These are phyloP conservation scores for Torymus tubicola DNA, from an alignment of 2,888 invertebrate species.

Conservation along the genomic window DNA sequence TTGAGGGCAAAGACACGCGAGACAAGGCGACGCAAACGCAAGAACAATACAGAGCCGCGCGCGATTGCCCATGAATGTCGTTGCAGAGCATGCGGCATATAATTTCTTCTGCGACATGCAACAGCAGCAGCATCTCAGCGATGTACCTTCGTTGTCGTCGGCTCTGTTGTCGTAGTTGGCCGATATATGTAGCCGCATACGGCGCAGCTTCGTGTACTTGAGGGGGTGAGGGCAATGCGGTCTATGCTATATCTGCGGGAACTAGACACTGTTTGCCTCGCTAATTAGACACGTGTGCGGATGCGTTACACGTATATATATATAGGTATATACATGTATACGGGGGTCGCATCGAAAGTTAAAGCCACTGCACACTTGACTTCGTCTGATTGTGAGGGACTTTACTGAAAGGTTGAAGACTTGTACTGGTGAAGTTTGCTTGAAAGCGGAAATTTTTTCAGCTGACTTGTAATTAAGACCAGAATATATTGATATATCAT, in stretches of 20 bases:
- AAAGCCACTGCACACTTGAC: too few species aligned
- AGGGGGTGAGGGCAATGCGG: constrained; percentile 9
- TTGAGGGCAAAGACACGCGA: neutral
- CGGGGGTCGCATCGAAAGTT: too few species aligned
- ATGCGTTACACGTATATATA: constrained; percentile 29
- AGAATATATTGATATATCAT: too few species aligned
- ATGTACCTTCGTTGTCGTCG: constrained; percentile 1
- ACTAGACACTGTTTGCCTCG: constrained; percentile 66
- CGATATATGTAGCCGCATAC: neutral
- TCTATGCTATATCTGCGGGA: constrained; percentile 26
- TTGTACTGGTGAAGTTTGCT: too few species aligned
- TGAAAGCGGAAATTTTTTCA: too few species aligned
- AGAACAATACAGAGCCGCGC: constrained; percentile 18
- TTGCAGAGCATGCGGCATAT: constrained; percentile 11
- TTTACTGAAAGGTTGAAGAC: too few species aligned
- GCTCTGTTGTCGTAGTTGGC: neutral
- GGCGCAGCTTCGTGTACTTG: constrained; percentile 18
- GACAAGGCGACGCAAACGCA: neutral
- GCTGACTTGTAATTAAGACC: too few species aligned
- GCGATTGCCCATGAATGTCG: neutral
- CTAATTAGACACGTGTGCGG: constrained; percentile 70
- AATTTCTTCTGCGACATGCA: constrained; percentile 49
- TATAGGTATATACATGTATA: neutral
- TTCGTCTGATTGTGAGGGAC: too few species aligned
- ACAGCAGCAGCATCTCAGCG: constrained; percentile 19